Percentiles rank a stretch among this genome's conserved stretches.
phyloP scores from a whole-genome alignment of 2,797 vertebrate genomes.

The Botia kubotai region DNA sequence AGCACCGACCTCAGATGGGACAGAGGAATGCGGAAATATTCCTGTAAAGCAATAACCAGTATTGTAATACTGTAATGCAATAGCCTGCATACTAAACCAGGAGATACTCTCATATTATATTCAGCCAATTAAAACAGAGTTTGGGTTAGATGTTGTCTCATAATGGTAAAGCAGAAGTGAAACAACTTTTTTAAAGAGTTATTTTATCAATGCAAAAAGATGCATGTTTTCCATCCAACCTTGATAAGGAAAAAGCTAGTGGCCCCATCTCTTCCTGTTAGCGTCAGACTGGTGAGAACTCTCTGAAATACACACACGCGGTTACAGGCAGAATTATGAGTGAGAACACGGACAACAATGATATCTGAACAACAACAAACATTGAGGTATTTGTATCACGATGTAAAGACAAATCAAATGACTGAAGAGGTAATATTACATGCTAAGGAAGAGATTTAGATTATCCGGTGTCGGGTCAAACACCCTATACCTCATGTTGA shows the following conservation, averaged over 20 bases:
- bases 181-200: neutral
- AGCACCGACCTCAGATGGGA: conserved; percentile 69
- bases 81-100: neutral
- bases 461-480: conserved; percentile 61
- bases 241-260: conserved; percentile 70
- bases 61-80: conserved; percentile 5
- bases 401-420: conserved; percentile 64
- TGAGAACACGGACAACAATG: conserved; percentile 13
- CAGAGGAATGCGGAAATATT: conserved; percentile 77
- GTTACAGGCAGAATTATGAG: neutral
- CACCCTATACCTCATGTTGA: conserved; percentile 62
- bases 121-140: neutral
- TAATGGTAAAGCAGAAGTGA: neutral
- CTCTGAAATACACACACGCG: conserved; percentile 66
- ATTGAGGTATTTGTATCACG: conserved; percentile 47
- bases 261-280: conserved; percentile 68
- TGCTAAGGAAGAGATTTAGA: conserved; percentile 60
- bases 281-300: conserved; percentile 76
- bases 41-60: conserved; percentile 64
- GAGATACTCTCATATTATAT: neutral
- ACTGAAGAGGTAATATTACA: conserved; percentile 62
- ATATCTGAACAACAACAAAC: conserved; percentile 36
- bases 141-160: neutral
- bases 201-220: neutral
- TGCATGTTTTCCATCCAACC: conserved; percentile 62